Percentiles rank a stretch among this genome's conserved stretches.
Evolutionary conservation across 2,797 vertebrate genomes (phyloP).

Genomic region (Sebastes elongatus): DNA sequence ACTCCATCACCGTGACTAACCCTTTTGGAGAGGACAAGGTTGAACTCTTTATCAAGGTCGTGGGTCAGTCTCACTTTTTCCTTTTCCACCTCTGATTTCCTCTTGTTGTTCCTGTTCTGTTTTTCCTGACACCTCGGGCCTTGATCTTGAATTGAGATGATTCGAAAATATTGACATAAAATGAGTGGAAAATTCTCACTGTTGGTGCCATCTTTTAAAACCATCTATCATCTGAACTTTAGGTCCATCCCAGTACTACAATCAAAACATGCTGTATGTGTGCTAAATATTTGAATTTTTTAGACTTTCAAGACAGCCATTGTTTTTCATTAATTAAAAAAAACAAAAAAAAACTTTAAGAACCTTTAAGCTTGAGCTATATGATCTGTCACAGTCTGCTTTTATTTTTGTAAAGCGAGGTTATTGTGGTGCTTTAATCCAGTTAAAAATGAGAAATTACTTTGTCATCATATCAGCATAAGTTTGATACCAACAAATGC

Average conservation of each 20-base stretch:
- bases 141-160: not conserved
- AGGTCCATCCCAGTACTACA: not conserved
- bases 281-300: not conserved
- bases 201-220: not conserved
- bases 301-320: not conserved
- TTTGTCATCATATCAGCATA: not conserved
- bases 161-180: not conserved
- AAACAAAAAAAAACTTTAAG: not conserved
- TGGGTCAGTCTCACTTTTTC: slow-evolving; percentile 80
- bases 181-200: not conserved
- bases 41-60: slow-evolving; percentile 84
- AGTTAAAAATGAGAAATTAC: not conserved
- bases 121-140: not conserved
- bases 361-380: accelerated
- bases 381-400: not conserved
- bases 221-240: not conserved
- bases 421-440: not conserved
- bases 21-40: slow-evolving; percentile 87
- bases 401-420: not conserved
- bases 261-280: not conserved
- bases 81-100: not conserved
- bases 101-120: not conserved
- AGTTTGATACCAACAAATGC: not conserved
- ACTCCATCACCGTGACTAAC: slow-evolving; percentile 88
- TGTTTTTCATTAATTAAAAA: not conserved